Evolutionary conservation across 2,797 vertebrate genomes (phyloP).

Genomic region (Leptoclinus maculatus): DNA sequence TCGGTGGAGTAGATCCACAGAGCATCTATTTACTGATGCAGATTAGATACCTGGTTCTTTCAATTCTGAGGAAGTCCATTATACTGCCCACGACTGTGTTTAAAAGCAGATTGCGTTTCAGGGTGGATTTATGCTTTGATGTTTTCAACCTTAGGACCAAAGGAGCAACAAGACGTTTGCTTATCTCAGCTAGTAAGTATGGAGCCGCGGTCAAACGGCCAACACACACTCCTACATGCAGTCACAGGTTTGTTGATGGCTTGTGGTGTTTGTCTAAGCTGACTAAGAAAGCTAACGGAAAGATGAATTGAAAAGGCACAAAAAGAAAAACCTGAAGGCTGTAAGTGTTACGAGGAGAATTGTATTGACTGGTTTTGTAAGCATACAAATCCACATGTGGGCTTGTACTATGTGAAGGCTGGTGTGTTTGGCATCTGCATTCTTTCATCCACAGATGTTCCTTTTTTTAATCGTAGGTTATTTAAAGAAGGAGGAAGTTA

Average conservation of each 20-base stretch:
- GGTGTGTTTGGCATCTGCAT: conserved; percentile 55
- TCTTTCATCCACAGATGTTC: conserved; percentile 60
- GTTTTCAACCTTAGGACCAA: conserved; percentile 60
- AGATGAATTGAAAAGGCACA: neutral
- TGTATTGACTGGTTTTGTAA: neutral
- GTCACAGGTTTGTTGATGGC: conserved; percentile 15
- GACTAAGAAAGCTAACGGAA: conserved; percentile 17
- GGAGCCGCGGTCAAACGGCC: conserved; percentile 42
- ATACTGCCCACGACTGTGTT: neutral
- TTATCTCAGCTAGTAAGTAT: conserved; percentile 68
- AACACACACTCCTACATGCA: conserved; percentile 31
- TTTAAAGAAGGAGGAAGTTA: conserved; percentile 82
- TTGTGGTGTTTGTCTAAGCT: conserved; percentile 19
- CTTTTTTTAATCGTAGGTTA: conserved; percentile 72
- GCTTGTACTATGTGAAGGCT: conserved; percentile 5
- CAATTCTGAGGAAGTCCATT: conserved; percentile 37
- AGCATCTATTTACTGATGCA: neutral
- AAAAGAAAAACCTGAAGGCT: neutral
- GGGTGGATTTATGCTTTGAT: conserved; percentile 48
- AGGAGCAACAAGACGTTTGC: conserved; percentile 40
- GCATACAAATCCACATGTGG: conserved; percentile 34
- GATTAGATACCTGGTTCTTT: neutral
- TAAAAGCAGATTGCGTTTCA: conserved; percentile 31
- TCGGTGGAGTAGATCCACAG: neutral
- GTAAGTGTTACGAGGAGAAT: neutral